A percentile compares a stretch with the other conserved stretches of the same genome.
phyloP scores from a whole-genome alignment of 2,888 invertebrate genomes.

The Agriopis aurantiaria region DNA sequence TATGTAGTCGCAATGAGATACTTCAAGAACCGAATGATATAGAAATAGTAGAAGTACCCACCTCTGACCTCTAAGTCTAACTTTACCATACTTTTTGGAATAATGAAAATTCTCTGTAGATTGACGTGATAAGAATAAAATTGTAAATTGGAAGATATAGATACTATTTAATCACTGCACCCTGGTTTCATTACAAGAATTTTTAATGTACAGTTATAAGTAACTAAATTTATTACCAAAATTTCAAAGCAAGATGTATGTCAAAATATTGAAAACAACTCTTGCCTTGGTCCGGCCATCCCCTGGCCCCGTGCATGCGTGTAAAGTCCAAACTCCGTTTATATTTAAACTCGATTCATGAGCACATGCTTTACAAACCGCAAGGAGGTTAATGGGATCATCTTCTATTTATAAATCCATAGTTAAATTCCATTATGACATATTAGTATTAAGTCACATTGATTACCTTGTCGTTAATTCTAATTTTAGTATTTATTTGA shows the following conservation, averaged over 20 bases:
- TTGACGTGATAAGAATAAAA: no score
- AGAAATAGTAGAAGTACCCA: no score
- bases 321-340: slow-evolving; percentile 54
- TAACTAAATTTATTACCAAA: neutral
- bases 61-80: no score
- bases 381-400: slow-evolving; percentile 60
- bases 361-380: slow-evolving; percentile 49
- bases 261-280: neutral
- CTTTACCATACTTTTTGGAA: neutral
- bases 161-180: neutral
- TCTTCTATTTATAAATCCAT: slow-evolving; percentile 48
- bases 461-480: neutral
- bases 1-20: no score
- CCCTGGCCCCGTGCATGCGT: slow-evolving; percentile 36
- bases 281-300: slow-evolving; percentile 19
- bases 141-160: no score
- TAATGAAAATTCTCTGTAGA: no score
- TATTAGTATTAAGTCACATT: neutral
- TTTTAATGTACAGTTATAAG: neutral
- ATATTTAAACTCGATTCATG: slow-evolving; percentile 59
- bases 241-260: neutral
- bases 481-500: neutral
- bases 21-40: no score
- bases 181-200: neutral
- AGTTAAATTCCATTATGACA: slow-evolving; percentile 3